Base-by-base conservation (phyloP, 2,888 invertebrate species). In the Yponomeuta evonymella region DNA sequence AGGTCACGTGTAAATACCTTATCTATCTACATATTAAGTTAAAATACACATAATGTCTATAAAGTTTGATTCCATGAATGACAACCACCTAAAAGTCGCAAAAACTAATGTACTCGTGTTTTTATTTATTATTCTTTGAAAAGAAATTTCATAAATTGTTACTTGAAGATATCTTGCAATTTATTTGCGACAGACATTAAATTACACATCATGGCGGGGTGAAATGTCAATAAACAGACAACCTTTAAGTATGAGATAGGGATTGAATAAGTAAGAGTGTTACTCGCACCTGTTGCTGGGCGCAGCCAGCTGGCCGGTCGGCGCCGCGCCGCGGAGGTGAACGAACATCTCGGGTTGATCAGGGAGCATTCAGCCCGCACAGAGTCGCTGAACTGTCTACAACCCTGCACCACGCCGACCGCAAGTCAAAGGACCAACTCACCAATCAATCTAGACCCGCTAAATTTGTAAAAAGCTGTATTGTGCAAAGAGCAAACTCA, bases 301-400 rank as follows among this genome's bases (percentile, higher is more conserved):
- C 12, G 15, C 2, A 58, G 51, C 51, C 51, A 15, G 51, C 15
- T 15, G 10, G 67, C 36, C 36, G 33, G 51, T 29, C 43, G 68
- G 36, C 70, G 70, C 15, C 5, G 12, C 15, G 36, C 63, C n/a
- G 85, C 86, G 85, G 79, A 79, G 88, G 87, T 88, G 81, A 87
- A 84, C 81, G 85, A 78, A 87, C 89, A 77, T 82, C 81, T 29
- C 30, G 63, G 70, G 70, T 83, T 85, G 81, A 81, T 83, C 82
- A 81, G 83, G 83, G 84, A 83, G 80, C 79, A 76, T 78, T 76
- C 79, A 77, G 67, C 67, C 8, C 43, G 43, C 43, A 43, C 43
- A 82, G 83, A 82, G 70, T 70, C 65, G 70, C 36, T 65, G 70
- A 70, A 62, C 67, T 36, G 67, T 67, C 67, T 67, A 36, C 67